phyloP scores from a whole-genome alignment of 2,797 vertebrate genomes.

The Cichlasoma orientale region DNA sequence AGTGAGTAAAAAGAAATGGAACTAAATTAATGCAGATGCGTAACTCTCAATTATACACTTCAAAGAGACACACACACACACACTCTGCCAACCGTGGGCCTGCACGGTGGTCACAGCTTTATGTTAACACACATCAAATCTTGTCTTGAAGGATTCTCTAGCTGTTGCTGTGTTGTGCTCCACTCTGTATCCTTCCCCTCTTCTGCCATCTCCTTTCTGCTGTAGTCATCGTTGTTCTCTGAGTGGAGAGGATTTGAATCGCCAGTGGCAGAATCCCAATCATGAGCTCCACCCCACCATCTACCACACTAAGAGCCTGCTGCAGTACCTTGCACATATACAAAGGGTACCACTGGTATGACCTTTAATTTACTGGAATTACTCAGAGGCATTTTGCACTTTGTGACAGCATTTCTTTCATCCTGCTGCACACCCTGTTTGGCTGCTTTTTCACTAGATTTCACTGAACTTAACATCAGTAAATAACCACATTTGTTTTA shows the following conservation, averaged over 20 bases:
- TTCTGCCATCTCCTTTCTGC: conserved; percentile 57
- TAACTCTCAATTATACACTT: conserved; percentile 31
- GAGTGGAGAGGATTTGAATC: conserved; percentile 98
- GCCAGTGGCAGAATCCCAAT: conserved; percentile 96
- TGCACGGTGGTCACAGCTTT: conserved; percentile 35
- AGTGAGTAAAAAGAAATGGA: conserved; percentile 81
- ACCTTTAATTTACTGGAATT: conserved; percentile 40
- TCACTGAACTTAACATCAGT: conserved; percentile 15
- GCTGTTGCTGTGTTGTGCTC: conserved; percentile 40
- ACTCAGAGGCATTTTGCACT: conserved; percentile 20
- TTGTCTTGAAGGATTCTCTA: conserved; percentile 39
- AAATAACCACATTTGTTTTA: conserved; percentile 33
- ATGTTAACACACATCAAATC: conserved; percentile 28
- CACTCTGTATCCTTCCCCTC: conserved; percentile 31
- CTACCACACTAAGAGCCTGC: conserved; percentile 95
- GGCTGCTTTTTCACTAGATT: background rate
- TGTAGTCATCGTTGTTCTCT: conserved; percentile 96
- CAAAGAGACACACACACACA: background rate
- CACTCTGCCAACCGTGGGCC: conserved; percentile 14
- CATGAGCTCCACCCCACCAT: conserved; percentile 96
- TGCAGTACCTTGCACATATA: conserved; percentile 94
- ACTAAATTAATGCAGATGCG: background rate
- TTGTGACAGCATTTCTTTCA: conserved; percentile 23
- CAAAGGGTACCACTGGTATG: conserved; percentile 93
- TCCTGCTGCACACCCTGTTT: conserved; percentile 1